phyloP scores from a whole-genome alignment of 2,888 invertebrate genomes.

The Megaustenia siamemsis region DNA sequence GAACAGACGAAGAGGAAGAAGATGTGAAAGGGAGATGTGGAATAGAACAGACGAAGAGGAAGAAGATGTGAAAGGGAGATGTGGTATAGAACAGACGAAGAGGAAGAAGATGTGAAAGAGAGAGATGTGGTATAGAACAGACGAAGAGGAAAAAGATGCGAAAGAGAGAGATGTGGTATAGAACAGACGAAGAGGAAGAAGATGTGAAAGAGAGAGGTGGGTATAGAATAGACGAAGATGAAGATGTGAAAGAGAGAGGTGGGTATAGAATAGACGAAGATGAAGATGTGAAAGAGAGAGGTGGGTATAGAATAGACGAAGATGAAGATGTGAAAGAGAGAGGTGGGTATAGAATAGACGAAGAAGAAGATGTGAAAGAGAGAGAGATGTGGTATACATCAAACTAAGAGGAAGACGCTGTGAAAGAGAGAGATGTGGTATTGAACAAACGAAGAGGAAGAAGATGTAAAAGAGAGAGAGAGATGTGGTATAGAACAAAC shows the following conservation, averaged over 20 bases:
- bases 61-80: slow-evolving; percentile 27
- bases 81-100: background rate
- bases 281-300: background rate
- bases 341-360: background rate
- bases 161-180: background rate
- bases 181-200: background rate
- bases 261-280: background rate
- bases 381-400: background rate
- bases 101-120: background rate
- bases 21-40: background rate
- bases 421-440: background rate
- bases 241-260: background rate
- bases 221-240: background rate
- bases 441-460: too few species aligned
- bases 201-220: background rate
- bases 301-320: background rate
- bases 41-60: slow-evolving; percentile 8
- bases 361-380: background rate
- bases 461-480: too few species aligned
- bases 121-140: background rate
- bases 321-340: background rate
- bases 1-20: too few species aligned
- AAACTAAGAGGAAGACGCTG: background rate
- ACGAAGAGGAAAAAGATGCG: background rate
- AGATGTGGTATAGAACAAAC: too few species aligned